A percentile compares a stretch with the other conserved stretches of the same genome.
phyloP scores from a whole-genome alignment of 2,797 vertebrate genomes.

The Dromococcyx pavoninus region DNA sequence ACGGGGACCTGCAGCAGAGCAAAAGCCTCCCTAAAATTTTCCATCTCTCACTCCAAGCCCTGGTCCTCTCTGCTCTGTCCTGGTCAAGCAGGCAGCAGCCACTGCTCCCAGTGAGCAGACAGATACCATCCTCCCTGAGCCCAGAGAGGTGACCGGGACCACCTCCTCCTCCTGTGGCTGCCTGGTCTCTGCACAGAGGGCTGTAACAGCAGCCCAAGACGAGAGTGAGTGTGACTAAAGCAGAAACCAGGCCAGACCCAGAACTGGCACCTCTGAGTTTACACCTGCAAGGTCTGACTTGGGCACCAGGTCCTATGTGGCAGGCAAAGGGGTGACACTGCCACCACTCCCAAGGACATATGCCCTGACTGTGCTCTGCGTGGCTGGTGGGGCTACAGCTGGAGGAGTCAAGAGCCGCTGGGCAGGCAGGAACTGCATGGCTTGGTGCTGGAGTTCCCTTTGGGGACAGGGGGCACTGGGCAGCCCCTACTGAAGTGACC shows the following conservation, averaged over 20 bases:
- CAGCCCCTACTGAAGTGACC: too few species aligned
- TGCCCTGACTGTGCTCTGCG: accelerated
- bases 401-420: too few species aligned
- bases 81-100: accelerated
- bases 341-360: background rate
- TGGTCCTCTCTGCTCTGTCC: accelerated
- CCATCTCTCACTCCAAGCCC: accelerated
- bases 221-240: background rate
- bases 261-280: background rate
- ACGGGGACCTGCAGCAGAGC: background rate
- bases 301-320: accelerated
- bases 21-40: background rate
- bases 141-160: background rate
- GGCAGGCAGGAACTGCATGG: background rate
- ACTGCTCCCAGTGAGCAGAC: background rate
- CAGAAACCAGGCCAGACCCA: background rate
- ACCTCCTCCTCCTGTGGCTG: background rate
- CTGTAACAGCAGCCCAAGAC: background rate
- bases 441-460: background rate
- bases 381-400: background rate
- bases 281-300: background rate
- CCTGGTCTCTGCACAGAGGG: background rate
- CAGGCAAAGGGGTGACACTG: background rate
- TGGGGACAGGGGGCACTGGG: too few species aligned
- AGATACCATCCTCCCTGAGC: background rate